These are phyloP conservation scores for Drosophila gunungcola DNA, from an alignment of 1,140 invertebrate species.

Conservation along the genomic window DNA sequence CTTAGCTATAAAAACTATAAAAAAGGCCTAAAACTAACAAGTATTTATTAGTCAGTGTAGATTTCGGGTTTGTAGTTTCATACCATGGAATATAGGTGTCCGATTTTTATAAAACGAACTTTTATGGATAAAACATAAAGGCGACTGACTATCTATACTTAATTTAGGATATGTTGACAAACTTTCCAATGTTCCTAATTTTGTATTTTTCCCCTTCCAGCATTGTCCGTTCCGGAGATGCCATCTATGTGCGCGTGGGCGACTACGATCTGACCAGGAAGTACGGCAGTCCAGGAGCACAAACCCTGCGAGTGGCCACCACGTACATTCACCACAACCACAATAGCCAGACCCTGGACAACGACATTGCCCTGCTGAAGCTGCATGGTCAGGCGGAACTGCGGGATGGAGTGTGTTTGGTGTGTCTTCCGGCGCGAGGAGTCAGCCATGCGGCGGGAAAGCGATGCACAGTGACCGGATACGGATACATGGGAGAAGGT, in stretches of 20 bases:
- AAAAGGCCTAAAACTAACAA: too few relatives aligned
- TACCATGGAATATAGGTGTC: too few relatives aligned
- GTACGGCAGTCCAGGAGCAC: conserved; percentile 94
- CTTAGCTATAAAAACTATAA: too few relatives aligned
- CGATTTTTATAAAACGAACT: too few relatives aligned
- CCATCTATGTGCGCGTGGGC: conserved; percentile 95
- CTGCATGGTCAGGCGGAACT: conserved; percentile 95
- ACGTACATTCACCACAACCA: conserved; percentile 99
- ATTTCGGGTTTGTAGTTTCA: too few relatives aligned
- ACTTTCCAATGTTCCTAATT: neutral
- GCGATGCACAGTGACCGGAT: conserved; percentile 96
- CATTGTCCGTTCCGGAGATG: conserved; percentile 95
- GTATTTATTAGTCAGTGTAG: too few relatives aligned
- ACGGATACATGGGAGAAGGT: conserved; percentile 98
- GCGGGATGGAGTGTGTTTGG: conserved; percentile 91
- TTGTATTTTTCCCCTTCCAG: conserved; percentile 85
- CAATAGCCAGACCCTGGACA: conserved; percentile 97
- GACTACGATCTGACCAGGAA: conserved; percentile 96
- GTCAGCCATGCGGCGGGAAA: conserved; percentile 94
- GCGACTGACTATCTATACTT: too few relatives aligned
- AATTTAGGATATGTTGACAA: too few relatives aligned
- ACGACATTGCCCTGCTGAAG: conserved; percentile 97
- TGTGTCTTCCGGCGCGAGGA: conserved; percentile 92
- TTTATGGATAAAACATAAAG: too few relatives aligned
- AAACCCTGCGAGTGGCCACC: conserved; percentile 94